Evolutionary conservation across 2,113 vertebrate species (phyloP), one percentile per base, ranked within the genome.

Genomic region (Bagarius yarrelli): DNA sequence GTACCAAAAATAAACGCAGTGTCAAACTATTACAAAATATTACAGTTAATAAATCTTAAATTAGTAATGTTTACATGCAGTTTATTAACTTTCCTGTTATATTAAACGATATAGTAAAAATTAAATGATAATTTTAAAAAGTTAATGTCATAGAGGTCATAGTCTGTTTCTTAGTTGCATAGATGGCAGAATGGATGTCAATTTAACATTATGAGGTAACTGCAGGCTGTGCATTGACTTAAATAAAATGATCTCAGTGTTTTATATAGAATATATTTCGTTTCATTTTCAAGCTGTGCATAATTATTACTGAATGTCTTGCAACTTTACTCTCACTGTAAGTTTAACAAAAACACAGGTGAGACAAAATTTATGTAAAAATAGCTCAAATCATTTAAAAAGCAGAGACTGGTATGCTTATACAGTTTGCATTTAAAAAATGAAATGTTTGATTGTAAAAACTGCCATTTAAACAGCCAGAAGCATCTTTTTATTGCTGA

Each of bases 1-100:
- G 85, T 15, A 9, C 84, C 79, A 36, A 78, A 23, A 87, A 57
- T 19, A 56, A 52, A 21, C 25, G 40, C 16, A 72, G 44, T 5
- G 44, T 47, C 44, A 47, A 47, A 47, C 44, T 47, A 47, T 47
- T 47, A 47, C 6, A 47, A 47, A 47, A 11, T 1, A 47, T 40
- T 40, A 40, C 3, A 40, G 36, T 40, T 40, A 40, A 6, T 19
- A 71, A 18, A n/a, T 30, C 30, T 53, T 72, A 72, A 70, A 53
- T 53, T 5, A 72, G n/a, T 53, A 52, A 32, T 1, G 1, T 32
- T 30, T 19, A 55, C 3, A 73, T 34, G 18, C 18, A 55, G 1
- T 19, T 73, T 18, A 73, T 34, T 73, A 55, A 55, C 27, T 3
- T 73, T 21, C 9, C 9, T 47, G 44, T 9, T 47, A 47, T 47